phyloP scores from a whole-genome alignment of 2,888 invertebrate genomes.

The Dryadula phaetusa region DNA sequence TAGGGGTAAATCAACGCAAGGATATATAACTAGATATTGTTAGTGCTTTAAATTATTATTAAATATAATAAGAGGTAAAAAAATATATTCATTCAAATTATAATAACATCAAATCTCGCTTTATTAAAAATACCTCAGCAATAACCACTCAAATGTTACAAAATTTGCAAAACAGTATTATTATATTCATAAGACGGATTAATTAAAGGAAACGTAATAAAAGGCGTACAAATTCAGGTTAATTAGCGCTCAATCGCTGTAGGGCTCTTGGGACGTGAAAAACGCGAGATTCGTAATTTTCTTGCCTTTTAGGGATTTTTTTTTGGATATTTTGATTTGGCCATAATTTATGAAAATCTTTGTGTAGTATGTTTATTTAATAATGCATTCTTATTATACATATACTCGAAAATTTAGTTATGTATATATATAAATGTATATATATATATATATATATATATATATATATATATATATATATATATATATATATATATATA shows the following conservation, averaged over 20 bases:
- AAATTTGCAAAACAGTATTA: constrained; percentile 3
- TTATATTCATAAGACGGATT: constrained; percentile 13
- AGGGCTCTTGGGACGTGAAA: constrained; percentile 22
- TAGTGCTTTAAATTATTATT: too few relatives aligned
- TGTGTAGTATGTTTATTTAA: not conserved
- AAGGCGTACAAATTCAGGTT: constrained; percentile 43
- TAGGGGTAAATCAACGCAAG: too few relatives aligned
- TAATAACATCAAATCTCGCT: not conserved
- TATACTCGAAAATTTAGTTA: too few relatives aligned
- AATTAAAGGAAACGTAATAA: constrained; percentile 42
- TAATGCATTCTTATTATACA: too few relatives aligned
- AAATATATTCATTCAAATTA: not conserved
- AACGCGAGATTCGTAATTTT: constrained; percentile 17
- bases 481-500: too few relatives aligned
- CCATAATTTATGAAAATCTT: not conserved
- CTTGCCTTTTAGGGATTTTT: not conserved
- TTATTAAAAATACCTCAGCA: not conserved
- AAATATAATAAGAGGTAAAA: too few relatives aligned
- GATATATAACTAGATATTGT: too few relatives aligned
- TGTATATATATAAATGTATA: too few relatives aligned
- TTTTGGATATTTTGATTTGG: constrained; percentile 2
- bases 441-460: too few relatives aligned
- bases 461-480: too few relatives aligned
- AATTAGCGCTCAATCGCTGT: constrained; percentile 40
- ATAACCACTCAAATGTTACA: not conserved